Evolutionary conservation across 2,797 vertebrate species (phyloP).

Genomic region (Anguilla obscura): DNA sequence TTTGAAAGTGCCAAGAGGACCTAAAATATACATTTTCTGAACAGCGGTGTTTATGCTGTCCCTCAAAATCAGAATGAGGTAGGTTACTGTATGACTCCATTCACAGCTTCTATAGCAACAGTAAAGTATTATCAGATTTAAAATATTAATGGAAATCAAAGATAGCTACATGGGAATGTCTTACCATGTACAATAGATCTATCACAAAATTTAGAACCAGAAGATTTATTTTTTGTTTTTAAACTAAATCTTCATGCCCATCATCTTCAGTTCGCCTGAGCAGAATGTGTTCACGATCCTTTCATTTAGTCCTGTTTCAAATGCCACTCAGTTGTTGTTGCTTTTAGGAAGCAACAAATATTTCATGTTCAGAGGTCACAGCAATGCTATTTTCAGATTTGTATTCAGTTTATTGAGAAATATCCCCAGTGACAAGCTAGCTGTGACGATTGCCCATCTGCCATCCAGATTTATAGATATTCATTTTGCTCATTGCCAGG

Average conservation of each 20-base stretch:
- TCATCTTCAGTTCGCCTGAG: conserved; percentile 13
- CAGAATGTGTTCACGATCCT: conserved; percentile 22
- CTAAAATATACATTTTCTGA: not conserved
- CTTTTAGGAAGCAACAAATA: conserved; percentile 41
- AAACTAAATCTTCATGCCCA: not conserved
- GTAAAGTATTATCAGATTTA: not conserved
- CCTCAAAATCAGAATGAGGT: not conserved
- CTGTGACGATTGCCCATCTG: conserved; percentile 64
- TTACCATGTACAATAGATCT: not conserved
- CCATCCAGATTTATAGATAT: conserved; percentile 43
- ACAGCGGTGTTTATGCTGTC: not conserved
- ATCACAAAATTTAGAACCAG: not conserved
- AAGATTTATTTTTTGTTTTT: not conserved
- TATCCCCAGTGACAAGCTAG: conserved; percentile 44
- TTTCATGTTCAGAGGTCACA: conserved; percentile 31
- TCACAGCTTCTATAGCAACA: not conserved
- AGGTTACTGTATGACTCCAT: not conserved
- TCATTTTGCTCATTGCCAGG: conserved; percentile 31
- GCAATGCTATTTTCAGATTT: conserved; percentile 49
- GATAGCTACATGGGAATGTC: not conserved
- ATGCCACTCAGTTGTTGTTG: conserved; percentile 24
- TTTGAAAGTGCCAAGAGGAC: not conserved
- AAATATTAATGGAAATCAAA: not conserved
- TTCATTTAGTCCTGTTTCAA: conserved; percentile 18
- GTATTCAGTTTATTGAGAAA: conserved; percentile 45